Evolutionary conservation across 2,888 invertebrate genomes (phyloP), one percentile per base, ranked within the genome.

Genomic region (Ornithoptera alexandrae): DNA sequence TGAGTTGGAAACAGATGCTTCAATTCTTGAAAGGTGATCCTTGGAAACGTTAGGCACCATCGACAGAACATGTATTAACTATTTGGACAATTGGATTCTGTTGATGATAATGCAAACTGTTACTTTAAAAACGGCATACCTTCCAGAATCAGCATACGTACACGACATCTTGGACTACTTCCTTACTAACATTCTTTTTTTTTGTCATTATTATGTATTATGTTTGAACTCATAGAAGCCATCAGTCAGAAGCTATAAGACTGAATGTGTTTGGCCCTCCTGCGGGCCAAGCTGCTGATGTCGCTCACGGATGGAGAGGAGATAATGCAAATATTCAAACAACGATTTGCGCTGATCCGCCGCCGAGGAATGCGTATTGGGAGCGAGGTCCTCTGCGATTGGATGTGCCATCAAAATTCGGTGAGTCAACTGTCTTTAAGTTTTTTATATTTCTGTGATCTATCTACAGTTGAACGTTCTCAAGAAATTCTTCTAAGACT

Each of bases 301-400:
- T 95, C 17, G 94, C 96, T 12, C 94, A 95, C 68, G 96, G 95
- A 69, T 95, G 96, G 86, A 93, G 95, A 77, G 97, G 97, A 18
- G 94, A 95, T 76, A 95, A 96, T 74, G 97, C 96, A 17, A 93
- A 95, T 72, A 93, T 97, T 74, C 94, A 95, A 76, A 94, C 97
- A 82, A 94, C 95, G 66, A 96, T 97, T 73, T 97, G 97, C 85
- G 97, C 97, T 7, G 97, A 97, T 92, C 97, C 97, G 5, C 94
- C 96, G 74, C 97, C 97, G 92, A 95, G 68, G 93, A 95, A 61
- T 96, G 69, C 97, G 46, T 95, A 96, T 74, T 98, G 97, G 97
- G 96, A 97, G 82, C 97, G 97, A 97, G 97, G 97, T 70, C 96
- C 96, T 71, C 90, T 96, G 76, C 93, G 96, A 68, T 90, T 97